phyloP scores from a whole-genome alignment of 2,888 invertebrate genomes.

The Trichopria drosophilae region DNA sequence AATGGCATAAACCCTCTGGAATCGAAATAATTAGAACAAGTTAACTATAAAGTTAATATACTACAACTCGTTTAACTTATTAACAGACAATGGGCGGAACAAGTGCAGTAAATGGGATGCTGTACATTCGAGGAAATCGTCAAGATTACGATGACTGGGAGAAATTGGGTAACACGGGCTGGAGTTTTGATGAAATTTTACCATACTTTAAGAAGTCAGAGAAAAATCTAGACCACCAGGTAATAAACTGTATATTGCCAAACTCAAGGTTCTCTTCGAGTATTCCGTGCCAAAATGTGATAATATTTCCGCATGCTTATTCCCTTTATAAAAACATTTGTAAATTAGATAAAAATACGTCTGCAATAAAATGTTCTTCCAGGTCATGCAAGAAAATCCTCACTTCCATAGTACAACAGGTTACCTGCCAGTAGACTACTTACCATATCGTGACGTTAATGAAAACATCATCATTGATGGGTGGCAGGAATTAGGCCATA shows the following conservation, averaged over 20 bases:
- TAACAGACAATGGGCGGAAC: slow-evolving; percentile 62
- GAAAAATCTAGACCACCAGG: slow-evolving; percentile 41
- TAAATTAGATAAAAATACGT: too few species aligned
- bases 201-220: slow-evolving; percentile 60
- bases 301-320: too few species aligned
- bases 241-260: slow-evolving; percentile 1
- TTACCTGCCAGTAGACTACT: slow-evolving; percentile 67
- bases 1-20: too few species aligned
- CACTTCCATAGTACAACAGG: slow-evolving; percentile 66
- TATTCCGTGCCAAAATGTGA: background rate
- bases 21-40: too few species aligned
- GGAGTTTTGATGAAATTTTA: slow-evolving; percentile 60
- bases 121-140: slow-evolving; percentile 64
- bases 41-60: too few species aligned
- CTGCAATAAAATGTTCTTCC: slow-evolving; percentile 7
- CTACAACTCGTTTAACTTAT: too few species aligned
- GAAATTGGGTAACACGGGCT: slow-evolving; percentile 55
- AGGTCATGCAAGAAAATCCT: slow-evolving; percentile 50
- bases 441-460: slow-evolving; percentile 66
- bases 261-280: background rate
- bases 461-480: slow-evolving; percentile 63
- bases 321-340: too few species aligned
- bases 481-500: slow-evolving; percentile 66
- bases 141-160: slow-evolving; percentile 64
- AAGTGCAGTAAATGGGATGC: slow-evolving; percentile 65